Evolutionary conservation across 2,797 vertebrate genomes (phyloP), one percentile per base, ranked within the genome.

Genomic region (Lerista edwardsae): DNA sequence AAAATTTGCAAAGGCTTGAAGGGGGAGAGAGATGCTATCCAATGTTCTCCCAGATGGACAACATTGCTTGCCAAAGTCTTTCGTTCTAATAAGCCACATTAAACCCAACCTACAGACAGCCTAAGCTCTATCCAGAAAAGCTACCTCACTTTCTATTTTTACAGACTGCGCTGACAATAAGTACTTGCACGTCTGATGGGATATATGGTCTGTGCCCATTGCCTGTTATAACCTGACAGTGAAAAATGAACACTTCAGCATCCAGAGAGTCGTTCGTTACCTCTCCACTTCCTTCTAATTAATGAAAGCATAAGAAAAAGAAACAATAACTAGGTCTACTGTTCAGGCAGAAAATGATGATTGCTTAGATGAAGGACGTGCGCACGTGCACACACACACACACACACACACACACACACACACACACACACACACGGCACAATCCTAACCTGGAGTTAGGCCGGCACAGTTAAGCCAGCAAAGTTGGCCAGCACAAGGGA

Each of bases 131-230:
- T 94, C 93, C 91, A 93, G 92, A 90, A 94, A 92, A 87, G 41
- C 93, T 25, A 93, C 90, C 87, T 91, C 93, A 92, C 84, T 91
- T 93, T 92, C 93, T 94, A 94, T 93, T 95, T 95, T 92, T 92
- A 92, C 88, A 92, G 91, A 90, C 84, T 79, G 11, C 86, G 87
- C 93, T 95, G 93, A 95, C 94, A 93, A 91, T 94, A 93, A 95
- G 92, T 90, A 88, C 92, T 91, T 86, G 84, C 90, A 74, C 90
- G 89, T 92, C 92, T 94, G 91, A 93, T 89, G 93, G 94, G 91
- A 94, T 94, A 90, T 91, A 93, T 94, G 91, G 92, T 92, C 91
- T 90, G 91, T 91, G 92, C 92, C 89, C 90, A 79, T 84, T 82
- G 88, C 87, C 91, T 94, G 90, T 91, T 89, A 89, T 92, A 94